A percentile compares a stretch with the other conserved stretches of the same genome.
These are phyloP conservation scores for Bambusicola thoracicus DNA, from an alignment of 2,113 vertebrate genomes.

Conservation along the genomic window DNA sequence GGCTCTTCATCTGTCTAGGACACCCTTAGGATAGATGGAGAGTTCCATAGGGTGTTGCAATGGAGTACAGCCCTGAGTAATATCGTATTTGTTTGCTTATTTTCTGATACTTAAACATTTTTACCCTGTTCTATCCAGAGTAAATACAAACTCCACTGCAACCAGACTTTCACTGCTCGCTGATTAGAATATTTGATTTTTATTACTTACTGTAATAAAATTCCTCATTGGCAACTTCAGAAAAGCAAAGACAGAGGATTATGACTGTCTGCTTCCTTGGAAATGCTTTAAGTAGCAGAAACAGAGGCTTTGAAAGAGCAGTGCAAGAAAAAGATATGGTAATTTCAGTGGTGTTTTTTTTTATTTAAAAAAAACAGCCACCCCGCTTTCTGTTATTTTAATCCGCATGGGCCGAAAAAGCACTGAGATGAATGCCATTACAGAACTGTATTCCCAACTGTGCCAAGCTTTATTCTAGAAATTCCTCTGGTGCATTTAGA, in stretches of 20 bases:
- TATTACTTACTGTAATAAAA: not conserved
- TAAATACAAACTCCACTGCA: not conserved
- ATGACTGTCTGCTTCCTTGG: not conserved
- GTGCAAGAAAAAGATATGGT: not conserved
- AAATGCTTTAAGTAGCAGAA: not conserved
- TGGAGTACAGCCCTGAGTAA: not conserved
- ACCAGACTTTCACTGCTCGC: not conserved
- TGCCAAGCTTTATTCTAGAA: not conserved
- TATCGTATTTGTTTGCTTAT: not conserved
- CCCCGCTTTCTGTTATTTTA: not conserved
- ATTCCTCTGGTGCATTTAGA: not conserved
- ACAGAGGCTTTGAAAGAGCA: not conserved
- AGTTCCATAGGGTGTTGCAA: not conserved
- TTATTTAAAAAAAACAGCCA: not conserved
- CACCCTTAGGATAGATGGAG: not conserved
- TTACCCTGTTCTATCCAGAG: not conserved
- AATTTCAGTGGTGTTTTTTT: not conserved
- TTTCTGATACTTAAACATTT: not conserved
- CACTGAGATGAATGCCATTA: not conserved
- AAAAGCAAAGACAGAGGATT: not conserved
- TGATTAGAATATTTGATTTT: not conserved
- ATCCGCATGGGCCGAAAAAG: conserved; percentile 1
- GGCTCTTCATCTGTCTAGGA: not conserved
- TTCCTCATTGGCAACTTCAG: not conserved
- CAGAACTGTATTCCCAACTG: not conserved